phyloP scores from a whole-genome alignment of 2,113 vertebrate species.

The Heterotis niloticus region DNA sequence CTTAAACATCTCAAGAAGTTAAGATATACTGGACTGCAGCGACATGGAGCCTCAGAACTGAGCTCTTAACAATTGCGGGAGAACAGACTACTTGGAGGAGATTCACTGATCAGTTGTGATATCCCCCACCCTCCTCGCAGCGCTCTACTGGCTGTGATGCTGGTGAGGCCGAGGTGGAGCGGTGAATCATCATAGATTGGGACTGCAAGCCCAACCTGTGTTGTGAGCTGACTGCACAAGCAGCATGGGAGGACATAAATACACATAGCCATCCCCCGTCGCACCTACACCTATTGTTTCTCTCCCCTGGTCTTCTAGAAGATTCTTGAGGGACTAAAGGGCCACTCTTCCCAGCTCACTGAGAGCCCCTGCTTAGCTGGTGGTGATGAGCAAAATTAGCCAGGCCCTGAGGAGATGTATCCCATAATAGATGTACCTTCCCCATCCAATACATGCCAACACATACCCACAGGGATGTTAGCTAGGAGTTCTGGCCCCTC shows the following conservation, averaged over 20 bases:
- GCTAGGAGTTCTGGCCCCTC: too few relatives aligned
- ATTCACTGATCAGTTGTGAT: conserved; percentile 27
- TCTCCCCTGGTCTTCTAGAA: not conserved
- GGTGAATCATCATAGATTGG: conserved; percentile 43
- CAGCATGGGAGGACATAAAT: not conserved
- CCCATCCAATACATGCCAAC: too few relatives aligned
- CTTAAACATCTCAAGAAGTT: too few relatives aligned
- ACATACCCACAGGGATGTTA: too few relatives aligned
- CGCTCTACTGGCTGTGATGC: conserved; percentile 25
- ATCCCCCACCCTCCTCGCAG: conserved; percentile 6
- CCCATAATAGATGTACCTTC: too few relatives aligned
- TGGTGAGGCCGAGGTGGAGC: conserved; percentile 23
- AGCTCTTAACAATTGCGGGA: not conserved
- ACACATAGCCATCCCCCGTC: not conserved
- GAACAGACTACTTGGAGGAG: not conserved
- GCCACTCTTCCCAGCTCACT: too few relatives aligned
- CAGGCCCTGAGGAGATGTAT: too few relatives aligned
- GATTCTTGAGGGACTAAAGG: too few relatives aligned
- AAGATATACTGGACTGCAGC: too few relatives aligned
- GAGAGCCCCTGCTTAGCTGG: too few relatives aligned
- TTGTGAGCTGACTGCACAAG: conserved; percentile 20
- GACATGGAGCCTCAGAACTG: not conserved
- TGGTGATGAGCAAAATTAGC: too few relatives aligned
- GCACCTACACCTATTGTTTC: too few relatives aligned
- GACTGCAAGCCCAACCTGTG: conserved; percentile 35